Base-by-base conservation (phyloP, 2,797 vertebrate genomes). In the Cetoscarus ocellatus region DNA sequence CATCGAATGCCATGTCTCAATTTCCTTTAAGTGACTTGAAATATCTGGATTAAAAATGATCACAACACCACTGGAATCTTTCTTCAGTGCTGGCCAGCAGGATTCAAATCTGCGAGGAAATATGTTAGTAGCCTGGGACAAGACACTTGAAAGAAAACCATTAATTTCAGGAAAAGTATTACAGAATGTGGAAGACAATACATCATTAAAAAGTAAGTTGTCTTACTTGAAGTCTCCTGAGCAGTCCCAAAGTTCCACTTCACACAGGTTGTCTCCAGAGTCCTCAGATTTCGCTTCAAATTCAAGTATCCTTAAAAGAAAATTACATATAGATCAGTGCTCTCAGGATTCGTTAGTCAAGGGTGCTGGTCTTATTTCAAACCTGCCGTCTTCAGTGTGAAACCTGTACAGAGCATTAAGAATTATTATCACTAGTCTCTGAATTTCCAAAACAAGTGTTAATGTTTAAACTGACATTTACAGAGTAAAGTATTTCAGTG, bases 221-320 rank as follows among this genome's bases (percentile, higher is more conserved):
- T 52, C 95, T 88, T 92, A 98, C 98, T 96, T 99, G 13, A 93
- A 94, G 89, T 98, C 94, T 0, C 98, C 97, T 1, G 97, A 95
- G 86, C 98, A 99, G 70, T 99, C 98, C 98, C 98, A 99, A 6
- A 99, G 91, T 89, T 99, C 97, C 60, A 98, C 95, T 8, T 97
- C 96, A 77, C 96, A 98, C 67, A 91, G 94, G 83, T 94, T 96
- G 84, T 73, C 92, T 68, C 78, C 88, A 39, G 90, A 91, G 4
- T 67, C 91, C 42, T 95, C 73, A 67, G 88, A 89, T 0, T 96
- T 95, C 10, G 93, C 95, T 88, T 99, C 97, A 77, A 97, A 99
- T 80, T 99, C 98, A 82, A 99, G 87, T 83, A 99, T 98, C 92
- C 98, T 98, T 77, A 3, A 51, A 5, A 63, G 13, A 70, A 60